Evolutionary conservation across 2,113 vertebrate genomes (phyloP), one percentile per base, ranked within the genome.

Genomic region (Albula glossodonta): DNA sequence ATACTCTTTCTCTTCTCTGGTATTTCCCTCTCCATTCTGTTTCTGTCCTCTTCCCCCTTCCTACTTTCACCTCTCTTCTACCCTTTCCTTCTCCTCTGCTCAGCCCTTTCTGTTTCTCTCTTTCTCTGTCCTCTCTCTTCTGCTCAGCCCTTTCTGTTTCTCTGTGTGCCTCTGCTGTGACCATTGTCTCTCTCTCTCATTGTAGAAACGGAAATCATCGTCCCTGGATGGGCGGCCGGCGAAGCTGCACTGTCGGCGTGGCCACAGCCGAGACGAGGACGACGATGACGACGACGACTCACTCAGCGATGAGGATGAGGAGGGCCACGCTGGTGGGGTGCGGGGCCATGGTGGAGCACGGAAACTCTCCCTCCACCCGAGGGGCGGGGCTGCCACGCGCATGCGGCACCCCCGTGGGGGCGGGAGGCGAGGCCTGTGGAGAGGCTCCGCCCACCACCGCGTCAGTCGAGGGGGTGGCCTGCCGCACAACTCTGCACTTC

Each of bases 171-270:
- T n/a, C 31, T 41, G 31, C 31, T 41, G 31, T 41, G 31, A 41
- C 31, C 31, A 41, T 41, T 41, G 31, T 78, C n/a, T 6, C 77
- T 57, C 56, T 7, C 41, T 77, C 53, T 51, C 77, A 19, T 49
- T 78, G 25, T 41, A 95, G 93, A 95, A 96, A 51, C 94, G 95
- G 1, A 96, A 96, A 53, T 90, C 94, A 0, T 92, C 95, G 0
- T 87, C 92, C 1, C 86, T 96, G 50, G 95, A 96, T 0, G 91
- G 94, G 78, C 94, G 94, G 0, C 93, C 94, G 56, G 92, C 95
- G 0, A 96, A 96, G 88, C 95, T 95, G 60, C 95, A 93, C 85
- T 85, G 95, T 3, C 90, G 92, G 2, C 94, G 94, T 17, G 91
- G 93, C 51, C 88, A 95, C 94, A 0, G 93, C 83, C 80, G 92